phyloP scores from a whole-genome alignment of 53 echinoderm and acorn worm genomes.

The Holothuria scabra region DNA sequence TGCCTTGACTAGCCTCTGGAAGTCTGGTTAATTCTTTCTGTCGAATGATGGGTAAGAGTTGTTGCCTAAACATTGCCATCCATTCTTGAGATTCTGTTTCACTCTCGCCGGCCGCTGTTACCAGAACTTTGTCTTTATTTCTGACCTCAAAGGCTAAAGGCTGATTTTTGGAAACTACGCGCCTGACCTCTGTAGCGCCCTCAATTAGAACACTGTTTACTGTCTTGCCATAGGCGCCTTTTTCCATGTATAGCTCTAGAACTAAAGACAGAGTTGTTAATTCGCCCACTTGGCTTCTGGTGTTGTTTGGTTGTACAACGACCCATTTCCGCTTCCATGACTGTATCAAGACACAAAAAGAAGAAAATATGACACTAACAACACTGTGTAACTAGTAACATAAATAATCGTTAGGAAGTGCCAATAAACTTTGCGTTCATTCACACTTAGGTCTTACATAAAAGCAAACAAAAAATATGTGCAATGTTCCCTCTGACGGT shows the following conservation, averaged over 20 bases:
- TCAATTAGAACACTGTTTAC: slow-evolving; percentile 82
- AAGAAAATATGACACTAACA: background rate
- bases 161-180: slow-evolving; percentile 73
- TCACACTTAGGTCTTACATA: no score
- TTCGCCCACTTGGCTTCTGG: slow-evolving; percentile 54
- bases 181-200: slow-evolving; percentile 62
- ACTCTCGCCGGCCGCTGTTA: slow-evolving; percentile 76
- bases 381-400: background rate
- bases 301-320: slow-evolving; percentile 77
- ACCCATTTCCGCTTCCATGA: slow-evolving; percentile 91
- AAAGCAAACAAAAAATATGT: no score
- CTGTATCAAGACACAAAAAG: slow-evolving; percentile 51
- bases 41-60: slow-evolving; percentile 61
- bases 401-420: background rate
- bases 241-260: slow-evolving; percentile 84
- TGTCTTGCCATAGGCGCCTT: slow-evolving; percentile 84
- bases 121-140: slow-evolving; percentile 46
- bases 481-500: no score
- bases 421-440: no score
- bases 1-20: slow-evolving; percentile 63
- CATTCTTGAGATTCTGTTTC: slow-evolving; percentile 86
- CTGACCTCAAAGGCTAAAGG: slow-evolving; percentile 76
- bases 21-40: slow-evolving; percentile 66
- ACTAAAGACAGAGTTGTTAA: slow-evolving; percentile 62
- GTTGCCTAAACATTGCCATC: slow-evolving; percentile 68